These are phyloP conservation scores for Diplazon laetatorius DNA, from an alignment of 2,888 invertebrate species.

Conservation along the genomic window DNA sequence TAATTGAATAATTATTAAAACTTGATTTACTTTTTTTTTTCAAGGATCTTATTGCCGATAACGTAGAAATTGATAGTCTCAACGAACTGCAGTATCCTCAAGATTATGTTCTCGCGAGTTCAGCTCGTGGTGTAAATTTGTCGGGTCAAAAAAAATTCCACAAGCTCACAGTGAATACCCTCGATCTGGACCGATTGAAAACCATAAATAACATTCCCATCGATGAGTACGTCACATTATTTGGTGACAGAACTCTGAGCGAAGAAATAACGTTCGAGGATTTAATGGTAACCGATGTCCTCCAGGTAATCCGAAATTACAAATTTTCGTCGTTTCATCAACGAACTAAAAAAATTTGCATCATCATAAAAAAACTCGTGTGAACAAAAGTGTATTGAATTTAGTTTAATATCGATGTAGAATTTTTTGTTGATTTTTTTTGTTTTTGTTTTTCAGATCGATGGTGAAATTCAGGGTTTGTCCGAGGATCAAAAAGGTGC, in stretches of 20 bases:
- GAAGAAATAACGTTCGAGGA: constrained; percentile 84
- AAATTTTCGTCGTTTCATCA: not conserved
- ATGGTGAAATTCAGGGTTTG: constrained; percentile 82
- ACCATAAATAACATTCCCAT: constrained; percentile 83
- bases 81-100: constrained; percentile 84
- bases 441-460: constrained; percentile 79
- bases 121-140: constrained; percentile 77
- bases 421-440: too few relatives aligned
- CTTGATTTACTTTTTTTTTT: constrained; percentile 33
- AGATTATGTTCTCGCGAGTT: constrained; percentile 82
- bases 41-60: constrained; percentile 78
- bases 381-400: too few relatives aligned
- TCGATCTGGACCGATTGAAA: constrained; percentile 81
- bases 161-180: constrained; percentile 77
- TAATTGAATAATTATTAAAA: not conserved
- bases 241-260: constrained; percentile 81
- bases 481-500: constrained; percentile 79
- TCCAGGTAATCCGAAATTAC: constrained; percentile 83
- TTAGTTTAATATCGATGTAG: too few relatives aligned
- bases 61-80: constrained; percentile 78
- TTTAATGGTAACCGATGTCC: constrained; percentile 83
- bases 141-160: constrained; percentile 83
- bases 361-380: too few relatives aligned
- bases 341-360: too few relatives aligned
- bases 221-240: constrained; percentile 82